These are phyloP conservation scores for Helicoverpa zea DNA, from an alignment of 1,140 invertebrate species.

Conservation along the genomic window DNA sequence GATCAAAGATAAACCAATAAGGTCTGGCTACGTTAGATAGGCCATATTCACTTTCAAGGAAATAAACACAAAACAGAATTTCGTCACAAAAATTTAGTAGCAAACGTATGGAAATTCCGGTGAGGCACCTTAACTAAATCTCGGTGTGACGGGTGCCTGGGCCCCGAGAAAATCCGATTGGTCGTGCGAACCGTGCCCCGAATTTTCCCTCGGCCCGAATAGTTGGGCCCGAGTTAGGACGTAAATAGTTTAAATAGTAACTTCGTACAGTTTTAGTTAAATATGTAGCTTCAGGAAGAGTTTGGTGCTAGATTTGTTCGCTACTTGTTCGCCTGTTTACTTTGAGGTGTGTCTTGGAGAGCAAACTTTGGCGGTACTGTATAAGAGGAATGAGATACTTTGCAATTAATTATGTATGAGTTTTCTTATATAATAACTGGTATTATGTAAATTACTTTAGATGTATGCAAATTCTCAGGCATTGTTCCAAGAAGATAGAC, in stretches of 20 bases:
- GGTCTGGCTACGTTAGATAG: neutral
- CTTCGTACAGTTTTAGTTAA: constrained; percentile 15
- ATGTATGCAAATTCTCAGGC: too few species aligned
- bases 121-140: constrained; percentile 47
- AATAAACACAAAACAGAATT: constrained; percentile 4
- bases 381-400: too few species aligned
- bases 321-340: neutral
- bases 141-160: constrained; percentile 27
- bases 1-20: too few species aligned
- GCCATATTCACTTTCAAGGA: neutral
- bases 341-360: neutral
- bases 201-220: constrained; percentile 41
- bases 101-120: constrained; percentile 8
- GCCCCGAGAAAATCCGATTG: constrained; percentile 41
- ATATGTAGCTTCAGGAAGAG: constrained; percentile 21
- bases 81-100: constrained; percentile 4
- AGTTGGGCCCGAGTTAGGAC: constrained; percentile 40
- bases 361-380: too few species aligned
- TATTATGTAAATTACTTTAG: too few species aligned
- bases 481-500: neutral
- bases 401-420: too few species aligned
- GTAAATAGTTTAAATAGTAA: constrained; percentile 51
- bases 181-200: constrained; percentile 20
- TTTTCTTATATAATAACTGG: too few species aligned
- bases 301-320: constrained; percentile 19